A percentile compares a stretch with the other conserved stretches of the same genome.
Conservation (phyloP, 1,140 invertebrate genomes). For the Pollicipes pollicipes region DNA sequence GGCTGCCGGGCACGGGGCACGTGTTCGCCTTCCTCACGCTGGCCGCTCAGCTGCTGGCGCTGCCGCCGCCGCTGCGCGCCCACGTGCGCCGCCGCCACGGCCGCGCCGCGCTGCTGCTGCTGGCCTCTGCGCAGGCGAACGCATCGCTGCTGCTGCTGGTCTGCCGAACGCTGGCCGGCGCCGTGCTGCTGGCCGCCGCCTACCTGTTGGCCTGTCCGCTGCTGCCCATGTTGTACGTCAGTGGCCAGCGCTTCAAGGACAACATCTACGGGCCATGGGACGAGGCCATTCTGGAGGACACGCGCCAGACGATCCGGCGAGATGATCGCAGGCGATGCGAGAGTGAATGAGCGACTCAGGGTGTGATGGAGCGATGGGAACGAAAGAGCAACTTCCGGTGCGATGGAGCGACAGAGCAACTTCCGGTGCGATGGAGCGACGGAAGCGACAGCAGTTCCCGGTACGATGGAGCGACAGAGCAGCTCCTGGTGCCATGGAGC, state of each 20-base stretch:
- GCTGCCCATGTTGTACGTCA: slow-evolving; percentile 62
- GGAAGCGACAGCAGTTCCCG: too few species aligned
- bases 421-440: too few species aligned
- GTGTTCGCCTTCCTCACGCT: slow-evolving; percentile 73
- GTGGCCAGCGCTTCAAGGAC: slow-evolving; percentile 67
- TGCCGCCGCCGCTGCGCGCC: slow-evolving; percentile 61
- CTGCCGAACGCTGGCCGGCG: slow-evolving; percentile 24
- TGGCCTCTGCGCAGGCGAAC: slow-evolving; percentile 34
- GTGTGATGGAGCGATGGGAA: too few species aligned
- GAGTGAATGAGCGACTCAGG: too few species aligned
- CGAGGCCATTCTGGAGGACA: slow-evolving; percentile 44
- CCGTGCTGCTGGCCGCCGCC: slow-evolving; percentile 28
- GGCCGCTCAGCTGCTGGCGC: slow-evolving; percentile 68
- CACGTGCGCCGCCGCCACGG: slow-evolving; percentile 23
- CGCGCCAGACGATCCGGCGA: slow-evolving; percentile 8
- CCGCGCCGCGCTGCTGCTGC: background rate
- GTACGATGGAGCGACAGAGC: too few species aligned
- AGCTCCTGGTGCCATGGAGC: too few species aligned
- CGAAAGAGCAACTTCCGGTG: too few species aligned
- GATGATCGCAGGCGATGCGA: background rate
- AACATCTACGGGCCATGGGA: slow-evolving; percentile 94
- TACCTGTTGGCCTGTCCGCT: slow-evolving; percentile 31
- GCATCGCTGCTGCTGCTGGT: slow-evolving; percentile 39
- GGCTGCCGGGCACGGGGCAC: slow-evolving; percentile 60
- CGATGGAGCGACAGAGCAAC: too few species aligned